Evolutionary conservation across 2,113 vertebrate genomes (phyloP).

Genomic region (Urocitellus parryii): DNA sequence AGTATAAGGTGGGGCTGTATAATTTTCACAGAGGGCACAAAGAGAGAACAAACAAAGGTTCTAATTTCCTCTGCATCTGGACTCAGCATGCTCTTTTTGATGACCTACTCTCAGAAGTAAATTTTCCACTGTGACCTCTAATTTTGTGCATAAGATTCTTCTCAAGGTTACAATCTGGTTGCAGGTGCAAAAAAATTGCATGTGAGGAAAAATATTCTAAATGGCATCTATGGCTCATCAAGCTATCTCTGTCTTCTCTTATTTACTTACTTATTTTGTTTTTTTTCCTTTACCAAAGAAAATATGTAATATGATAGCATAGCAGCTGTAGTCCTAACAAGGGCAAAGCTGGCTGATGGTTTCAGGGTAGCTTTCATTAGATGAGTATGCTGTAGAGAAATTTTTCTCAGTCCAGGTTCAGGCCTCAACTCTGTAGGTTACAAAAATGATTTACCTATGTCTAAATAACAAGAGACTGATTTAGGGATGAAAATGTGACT

Average conservation of each 20-base stretch:
- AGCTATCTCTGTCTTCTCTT: conserved; percentile 44
- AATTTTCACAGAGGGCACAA: conserved; percentile 78
- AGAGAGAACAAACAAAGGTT: conserved; percentile 76
- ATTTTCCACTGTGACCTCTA: conserved; percentile 77
- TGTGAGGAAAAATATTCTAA: conserved; percentile 70
- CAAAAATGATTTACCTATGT: conserved; percentile 25
- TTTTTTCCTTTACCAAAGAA: conserved; percentile 42
- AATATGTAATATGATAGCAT: conserved; percentile 44
- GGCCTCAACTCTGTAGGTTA: neutral
- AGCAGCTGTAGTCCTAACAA: conserved; percentile 36
- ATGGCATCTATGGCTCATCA: conserved; percentile 67
- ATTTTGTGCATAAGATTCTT: conserved; percentile 71
- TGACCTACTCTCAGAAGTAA: conserved; percentile 78
- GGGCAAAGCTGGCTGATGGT: neutral
- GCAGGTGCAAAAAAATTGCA: conserved; percentile 74
- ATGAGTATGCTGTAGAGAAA: neutral
- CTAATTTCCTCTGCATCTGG: conserved; percentile 74
- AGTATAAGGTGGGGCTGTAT: conserved; percentile 41
- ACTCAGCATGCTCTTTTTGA: conserved; percentile 68
- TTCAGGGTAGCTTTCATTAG: neutral
- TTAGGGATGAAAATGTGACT: neutral
- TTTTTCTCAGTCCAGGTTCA: neutral
- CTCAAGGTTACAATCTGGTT: conserved; percentile 78
- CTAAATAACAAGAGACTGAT: neutral
- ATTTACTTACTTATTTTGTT: conserved; percentile 51